A percentile compares a stretch with the other conserved stretches of the same genome.
phyloP scores from a whole-genome alignment of 1,140 invertebrate genomes.

The Bombus ignitus region DNA sequence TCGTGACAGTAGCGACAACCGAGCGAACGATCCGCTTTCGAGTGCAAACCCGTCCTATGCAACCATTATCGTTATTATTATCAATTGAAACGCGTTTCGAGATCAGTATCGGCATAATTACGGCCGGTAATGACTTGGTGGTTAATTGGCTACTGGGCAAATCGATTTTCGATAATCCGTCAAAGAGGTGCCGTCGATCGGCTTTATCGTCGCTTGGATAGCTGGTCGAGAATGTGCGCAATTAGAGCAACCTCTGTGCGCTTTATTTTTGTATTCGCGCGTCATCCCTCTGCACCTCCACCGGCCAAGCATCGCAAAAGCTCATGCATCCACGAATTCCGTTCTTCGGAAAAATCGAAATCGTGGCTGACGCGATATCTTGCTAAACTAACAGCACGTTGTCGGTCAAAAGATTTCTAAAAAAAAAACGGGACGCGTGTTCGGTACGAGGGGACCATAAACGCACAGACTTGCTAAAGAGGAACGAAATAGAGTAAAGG shows the following conservation, averaged over 20 bases:
- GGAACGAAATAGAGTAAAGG: too few species aligned
- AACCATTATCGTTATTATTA: conserved; percentile 65
- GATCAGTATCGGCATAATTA: conserved; percentile 65
- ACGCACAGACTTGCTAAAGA: too few species aligned
- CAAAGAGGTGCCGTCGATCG: conserved; percentile 53
- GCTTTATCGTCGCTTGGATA: conserved; percentile 36
- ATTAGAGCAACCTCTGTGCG: conserved; percentile 32
- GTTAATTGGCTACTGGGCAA: conserved; percentile 60
- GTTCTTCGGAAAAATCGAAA: too few species aligned
- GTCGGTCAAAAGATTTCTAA: too few species aligned
- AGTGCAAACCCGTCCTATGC: not conserved
- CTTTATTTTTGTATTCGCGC: not conserved
- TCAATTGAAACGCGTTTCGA: conserved; percentile 62
- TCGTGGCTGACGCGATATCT: too few species aligned
- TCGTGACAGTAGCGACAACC: not conserved
- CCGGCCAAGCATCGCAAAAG: not conserved
- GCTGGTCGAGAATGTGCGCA: conserved; percentile 32
- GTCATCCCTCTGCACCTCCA: too few species aligned
- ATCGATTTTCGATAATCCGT: conserved; percentile 70
- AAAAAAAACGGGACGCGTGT: too few species aligned
- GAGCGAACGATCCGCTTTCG: not conserved
- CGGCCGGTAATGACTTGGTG: conserved; percentile 63
- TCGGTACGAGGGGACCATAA: too few species aligned
- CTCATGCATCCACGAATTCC: too few species aligned
- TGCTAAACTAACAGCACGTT: too few species aligned